Base-by-base conservation (phyloP, 2,113 vertebrate genomes). In the Australoheros scitulus region DNA sequence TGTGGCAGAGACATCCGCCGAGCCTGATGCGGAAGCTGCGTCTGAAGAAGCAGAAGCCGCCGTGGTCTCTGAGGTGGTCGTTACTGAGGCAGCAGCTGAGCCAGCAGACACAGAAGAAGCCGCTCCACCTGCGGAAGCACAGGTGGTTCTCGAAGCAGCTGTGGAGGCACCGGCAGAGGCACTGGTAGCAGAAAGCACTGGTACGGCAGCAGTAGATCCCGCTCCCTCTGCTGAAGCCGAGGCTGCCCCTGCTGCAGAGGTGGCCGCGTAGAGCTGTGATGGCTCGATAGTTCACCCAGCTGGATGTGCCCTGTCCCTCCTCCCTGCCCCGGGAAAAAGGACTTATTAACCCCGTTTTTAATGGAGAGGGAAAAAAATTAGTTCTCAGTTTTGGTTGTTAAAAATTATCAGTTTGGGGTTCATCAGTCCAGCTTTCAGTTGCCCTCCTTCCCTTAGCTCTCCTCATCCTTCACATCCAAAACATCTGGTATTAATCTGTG, bases 131-230 rank as follows among this genome's bases (percentile, higher is more conserved):
- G 60, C 15, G 9, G 83, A 36, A 2, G 60, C 2, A 4, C 82
- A 79, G 26, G 89, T 4, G 2, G 78, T 36, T 7, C 18, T 83
- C 20, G 87, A 84, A 65, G 61, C 52, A 6, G 61, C 47, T 0
- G 61, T 0, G 36, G 92, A 88, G 17, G 36, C 38, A 0, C 59
- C 87, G 6, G 79, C 80, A 11, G 91, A 90, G 55, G 83, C 80
- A 55, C 78, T 87, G 1, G 61, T 63, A 41, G 83, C 80, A 20
- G 92, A 90, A 59, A 87, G 85, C 20, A 6, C 84, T 55, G 92
- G 91, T 91, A 92, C 57, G 86, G 77, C 87, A 59, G 43, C 87
- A 75, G 83, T 89, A 89, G 92, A 88, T 26, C 79, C 63, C 77
- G 47, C 84, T 68, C 68, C 90, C 61, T 70, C 85, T 0, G 43